Conservation (phyloP, 2,113 vertebrate genomes). For the Myotis yumanensis region DNA sequence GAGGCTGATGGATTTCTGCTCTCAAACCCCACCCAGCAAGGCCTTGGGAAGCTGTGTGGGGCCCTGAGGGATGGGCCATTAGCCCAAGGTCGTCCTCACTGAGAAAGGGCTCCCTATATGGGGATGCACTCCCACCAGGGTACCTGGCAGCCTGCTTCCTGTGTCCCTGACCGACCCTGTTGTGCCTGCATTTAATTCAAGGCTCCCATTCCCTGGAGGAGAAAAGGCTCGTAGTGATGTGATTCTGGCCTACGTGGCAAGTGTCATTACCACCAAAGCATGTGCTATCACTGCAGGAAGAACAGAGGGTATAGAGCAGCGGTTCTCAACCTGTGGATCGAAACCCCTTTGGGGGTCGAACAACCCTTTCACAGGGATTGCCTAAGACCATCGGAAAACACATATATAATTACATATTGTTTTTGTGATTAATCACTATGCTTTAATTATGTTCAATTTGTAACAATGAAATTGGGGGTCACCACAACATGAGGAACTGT, state of each 20-base stretch:
- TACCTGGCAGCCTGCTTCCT: neutral
- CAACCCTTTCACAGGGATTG: too few species aligned
- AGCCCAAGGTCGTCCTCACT: neutral
- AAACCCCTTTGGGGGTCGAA: too few species aligned
- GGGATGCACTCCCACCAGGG: neutral
- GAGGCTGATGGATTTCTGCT: conserved; percentile 44
- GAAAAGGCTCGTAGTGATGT: neutral
- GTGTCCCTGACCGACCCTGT: neutral
- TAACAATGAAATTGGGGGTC: neutral
- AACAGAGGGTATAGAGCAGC: neutral
- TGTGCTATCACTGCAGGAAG: neutral
- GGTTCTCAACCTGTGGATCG: too few species aligned
- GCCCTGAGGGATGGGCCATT: neutral
- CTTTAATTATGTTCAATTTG: too few species aligned
- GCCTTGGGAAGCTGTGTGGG: conserved; percentile 41
- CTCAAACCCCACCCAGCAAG: neutral
- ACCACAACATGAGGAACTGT: too few species aligned
- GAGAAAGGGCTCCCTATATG: neutral
- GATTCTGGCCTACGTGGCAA: neutral
- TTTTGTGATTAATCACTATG: too few species aligned
- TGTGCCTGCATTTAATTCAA: neutral
- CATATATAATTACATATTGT: too few species aligned
- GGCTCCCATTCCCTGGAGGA: neutral
- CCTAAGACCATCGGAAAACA: too few species aligned
- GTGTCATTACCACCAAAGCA: neutral